Evolutionary conservation across 2,113 vertebrate species (phyloP).

Genomic region (human (Homo sapiens)): GRCh38 chr3:108342501-108343000

Average conservation of each 20-base stretch:
- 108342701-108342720: neutral
- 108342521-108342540: no score
- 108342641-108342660: neutral
- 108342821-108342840: conserved; percentile 22
- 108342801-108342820: neutral
- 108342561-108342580: neutral
- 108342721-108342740: neutral
- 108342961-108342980: conserved; percentile 22
- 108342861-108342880: neutral
- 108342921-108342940: neutral
- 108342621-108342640: neutral
- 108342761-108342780: neutral
- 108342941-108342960: neutral
- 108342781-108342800: neutral
- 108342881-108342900: neutral
- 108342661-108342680: neutral
- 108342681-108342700: neutral
- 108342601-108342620: neutral
- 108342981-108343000: neutral
- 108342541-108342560: no score
- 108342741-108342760: neutral
- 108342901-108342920: neutral
- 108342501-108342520: no score
- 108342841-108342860: neutral
- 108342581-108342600: neutral